Conservation (phyloP, 1,140 invertebrate species). For the Saccostrea cuccullata region DNA sequence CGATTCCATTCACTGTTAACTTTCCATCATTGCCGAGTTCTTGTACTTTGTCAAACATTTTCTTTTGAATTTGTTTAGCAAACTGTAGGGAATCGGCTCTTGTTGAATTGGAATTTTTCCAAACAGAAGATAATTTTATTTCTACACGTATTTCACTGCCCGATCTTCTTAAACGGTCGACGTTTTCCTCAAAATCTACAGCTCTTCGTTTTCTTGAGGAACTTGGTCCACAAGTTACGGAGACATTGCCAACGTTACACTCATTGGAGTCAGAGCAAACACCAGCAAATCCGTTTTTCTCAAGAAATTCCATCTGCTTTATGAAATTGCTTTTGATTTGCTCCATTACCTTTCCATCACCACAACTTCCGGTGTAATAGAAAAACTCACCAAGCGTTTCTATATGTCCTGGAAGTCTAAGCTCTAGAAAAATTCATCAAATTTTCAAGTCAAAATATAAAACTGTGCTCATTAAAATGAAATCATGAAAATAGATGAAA, state of each 20-base stretch:
- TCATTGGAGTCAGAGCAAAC: neutral
- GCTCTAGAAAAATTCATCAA: neutral
- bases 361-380: constrained; percentile 13
- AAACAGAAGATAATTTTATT: neutral
- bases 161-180: neutral
- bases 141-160: neutral
- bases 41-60: neutral
- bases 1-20: neutral
- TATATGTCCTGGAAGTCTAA: neutral
- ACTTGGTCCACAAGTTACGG: neutral
- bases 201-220: neutral
- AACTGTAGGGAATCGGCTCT: neutral
- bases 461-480: too few relatives aligned
- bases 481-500: too few relatives aligned
- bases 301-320: neutral
- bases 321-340: constrained; percentile 43
- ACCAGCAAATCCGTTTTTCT: neutral
- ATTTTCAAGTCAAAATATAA: neutral
- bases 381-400: constrained; percentile 8
- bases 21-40: neutral
- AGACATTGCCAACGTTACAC: constrained; percentile 25
- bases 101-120: neutral
- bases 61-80: neutral
- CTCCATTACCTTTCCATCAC: neutral
- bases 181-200: neutral